These are phyloP conservation scores for Rachycentron canadum DNA, from an alignment of 2,797 vertebrate genomes.

Conservation along the genomic window DNA sequence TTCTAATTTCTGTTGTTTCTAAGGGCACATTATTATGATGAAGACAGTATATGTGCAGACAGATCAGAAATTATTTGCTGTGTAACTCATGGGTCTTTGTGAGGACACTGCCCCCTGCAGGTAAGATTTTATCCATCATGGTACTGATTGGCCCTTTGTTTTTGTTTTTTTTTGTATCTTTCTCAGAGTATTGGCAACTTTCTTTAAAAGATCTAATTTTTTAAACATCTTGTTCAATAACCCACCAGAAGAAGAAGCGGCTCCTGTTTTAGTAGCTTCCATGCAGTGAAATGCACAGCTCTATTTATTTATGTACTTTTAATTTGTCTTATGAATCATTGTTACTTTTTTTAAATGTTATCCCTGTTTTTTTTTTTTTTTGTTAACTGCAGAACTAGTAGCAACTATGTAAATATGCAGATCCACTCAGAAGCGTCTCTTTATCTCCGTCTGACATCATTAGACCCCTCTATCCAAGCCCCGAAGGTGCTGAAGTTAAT, in stretches of 20 bases:
- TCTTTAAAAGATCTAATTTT: constrained; percentile 28
- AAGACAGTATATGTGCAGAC: constrained; percentile 66
- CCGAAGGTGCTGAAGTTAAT: constrained; percentile 56
- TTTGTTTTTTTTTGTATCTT: neutral
- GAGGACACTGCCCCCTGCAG: constrained; percentile 72
- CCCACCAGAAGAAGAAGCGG: constrained; percentile 49
- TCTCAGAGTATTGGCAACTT: constrained; percentile 25
- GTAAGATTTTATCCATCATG: constrained; percentile 55
- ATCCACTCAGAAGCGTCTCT: constrained; percentile 68
- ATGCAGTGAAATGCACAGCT: constrained; percentile 80
- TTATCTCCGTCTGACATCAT: constrained; percentile 38
- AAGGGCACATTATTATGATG: constrained; percentile 81
- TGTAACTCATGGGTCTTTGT: constrained; percentile 41
- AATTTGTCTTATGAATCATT: constrained; percentile 71
- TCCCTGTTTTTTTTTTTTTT: constrained; percentile 43
- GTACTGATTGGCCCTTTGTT: constrained; percentile 68
- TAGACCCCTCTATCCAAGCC: constrained; percentile 37
- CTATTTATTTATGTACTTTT: constrained; percentile 82
- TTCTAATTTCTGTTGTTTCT: constrained; percentile 71
- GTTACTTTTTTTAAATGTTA: constrained; percentile 59
- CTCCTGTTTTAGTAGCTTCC: constrained; percentile 66
- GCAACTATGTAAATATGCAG: constrained; percentile 86
- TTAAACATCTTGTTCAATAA: constrained; percentile 30
- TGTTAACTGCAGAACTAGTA: constrained; percentile 79
- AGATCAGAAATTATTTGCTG: constrained; percentile 50